Base-by-base conservation (phyloP, 53 echinoderm and acorn worm species). In the Paelopatides confundens region DNA sequence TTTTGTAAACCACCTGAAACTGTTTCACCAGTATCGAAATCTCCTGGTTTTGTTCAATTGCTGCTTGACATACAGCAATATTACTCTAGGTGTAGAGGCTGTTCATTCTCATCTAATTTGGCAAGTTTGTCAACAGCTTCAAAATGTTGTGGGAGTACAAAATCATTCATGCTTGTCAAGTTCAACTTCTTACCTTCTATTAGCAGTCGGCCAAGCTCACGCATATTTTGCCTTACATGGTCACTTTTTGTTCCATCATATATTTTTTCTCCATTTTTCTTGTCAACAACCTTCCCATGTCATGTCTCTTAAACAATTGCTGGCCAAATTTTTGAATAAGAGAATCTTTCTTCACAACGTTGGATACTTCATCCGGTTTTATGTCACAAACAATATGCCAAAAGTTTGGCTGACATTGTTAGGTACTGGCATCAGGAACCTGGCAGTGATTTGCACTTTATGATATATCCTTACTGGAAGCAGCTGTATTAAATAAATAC, bases 291-390 rank as follows among this genome's bases (percentile, higher is more conserved):
- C 63, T 82, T 62, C 2, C 82, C 39, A n/a, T n/a, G n/a, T n/a
- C n/a, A 2, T 82, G 62, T n/a, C 12, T 82, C 62, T 82, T 82
- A 18, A 82, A 82, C 18, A 62, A 28, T 31, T 36, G 82, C 32
- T 62, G 35, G 37, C 82, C 82, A 82, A 33, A 82, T 36, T 63
- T 63, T 5, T 62, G 82, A 82, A 82, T 54, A 10, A 82, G 82
- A 7, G 62, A 26, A 38, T 63, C 82, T n/a, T 18, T 36, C 26
- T 34, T 62, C 11, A 82, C 64, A n/a, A n/a, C 29, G 24, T 21
- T n/a, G 3, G 38, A 29, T 63, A 82, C 38, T 23, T 63, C 82
- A 64, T 82, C 82, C 43, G 35, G 82, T 11, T 26, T 82, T 63
- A 82, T 82, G 64, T 82, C 82, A 82, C 35, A 35, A 30, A 82